Evolutionary conservation across 2,113 vertebrate species (phyloP), one percentile per base, ranked within the genome.

Genomic region (Cheirogaleus medius): DNA sequence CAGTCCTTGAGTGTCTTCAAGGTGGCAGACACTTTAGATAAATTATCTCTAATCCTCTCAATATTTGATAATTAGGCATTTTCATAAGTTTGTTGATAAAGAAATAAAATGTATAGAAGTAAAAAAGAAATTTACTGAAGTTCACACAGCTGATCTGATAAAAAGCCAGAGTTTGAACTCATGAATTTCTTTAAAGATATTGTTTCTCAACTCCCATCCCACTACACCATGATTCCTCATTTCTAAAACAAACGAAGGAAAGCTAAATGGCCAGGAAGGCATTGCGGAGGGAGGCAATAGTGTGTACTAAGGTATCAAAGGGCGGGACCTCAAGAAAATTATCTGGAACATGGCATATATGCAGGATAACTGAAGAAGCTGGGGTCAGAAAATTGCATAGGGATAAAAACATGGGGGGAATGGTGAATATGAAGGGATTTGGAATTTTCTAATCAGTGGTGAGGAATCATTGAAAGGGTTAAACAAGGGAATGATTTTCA

Each of bases 301-400:
- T 47, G 39, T 90, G 7, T 37, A 44, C n/a, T 11, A 44, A 87
- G 13, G 5, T 18, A 60, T n/a, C 9, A 7, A 54, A 60, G 3
- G 47, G 8, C 20, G 56, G 8, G 39, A 52, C 15, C 4, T 39
- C 21, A 68, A 5, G 18, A 32, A 92, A 91, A 44, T 83, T 49
- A 17, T 13, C n/a, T 37, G 10, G 5, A 49, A 13, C 5, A 4
- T 27, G 7, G 23, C 2, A 34, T 27, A 11, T 1, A 0, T 91
- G 34, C 3, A 44, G 5, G 4, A 80, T 18, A 64, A n/a, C 3
- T 73, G 54, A 95, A 44, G 27, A 68, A 49, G 54, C 0, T 3
- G 9, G 29, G 4, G 8, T 44, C 80, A 49, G 47, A 66, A 88
- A 76, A 66, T 49, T 52, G 15, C 3, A 56, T 25, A 34, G 9